Base-by-base conservation (phyloP, 2,888 invertebrate genomes). In the Thecophora atra region DNA sequence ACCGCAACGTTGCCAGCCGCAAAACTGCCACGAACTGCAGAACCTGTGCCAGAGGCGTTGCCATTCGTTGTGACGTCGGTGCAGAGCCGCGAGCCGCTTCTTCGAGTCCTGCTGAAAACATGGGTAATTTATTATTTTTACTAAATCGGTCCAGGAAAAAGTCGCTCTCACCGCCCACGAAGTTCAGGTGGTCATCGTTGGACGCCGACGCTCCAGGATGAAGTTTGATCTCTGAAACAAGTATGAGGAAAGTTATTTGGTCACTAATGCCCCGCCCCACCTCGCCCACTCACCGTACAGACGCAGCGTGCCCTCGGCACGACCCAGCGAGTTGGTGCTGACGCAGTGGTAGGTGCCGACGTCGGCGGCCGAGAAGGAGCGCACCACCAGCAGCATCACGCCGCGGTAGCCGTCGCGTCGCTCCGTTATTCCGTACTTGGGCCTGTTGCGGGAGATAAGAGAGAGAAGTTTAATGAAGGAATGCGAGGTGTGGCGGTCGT, bases 331-430 rank as follows among this genome's bases (percentile, higher is more conserved):
- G 83, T 92, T 92, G 75, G 91, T 91, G 75, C 91, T 90, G 74
- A 91, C 89, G 80, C 94, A 94, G 84, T 91, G 92, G 87, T 94
- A 94, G 42, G 92, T 91, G 56, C 94, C 93, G 77, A 92, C 89
- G 82, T 91, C 91, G 64, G 88, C 86, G 78, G 84, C 85, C 52
- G 88, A 88, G 81, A 91, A 90, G 83, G 86, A 86, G 75, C 87
- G 83, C 56, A 87, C 86, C 67, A 85, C 82, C 58, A 87, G 79
- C 72, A 85, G 77, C 87, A 87, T 87, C 70, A 83, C 80, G 44
- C 87, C 86, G 54, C 86, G 83, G 77, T 86, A 87, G 72, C 87
- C 87, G 75, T 83, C 84, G 47, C 87, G 82, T 72, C 84, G 84
- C 75, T 87, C 87, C 2, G 85, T 86, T 67, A 87, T 87, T 67